phyloP scores from a whole-genome alignment of 2,888 invertebrate species.

The Stenodema calcarata region DNA sequence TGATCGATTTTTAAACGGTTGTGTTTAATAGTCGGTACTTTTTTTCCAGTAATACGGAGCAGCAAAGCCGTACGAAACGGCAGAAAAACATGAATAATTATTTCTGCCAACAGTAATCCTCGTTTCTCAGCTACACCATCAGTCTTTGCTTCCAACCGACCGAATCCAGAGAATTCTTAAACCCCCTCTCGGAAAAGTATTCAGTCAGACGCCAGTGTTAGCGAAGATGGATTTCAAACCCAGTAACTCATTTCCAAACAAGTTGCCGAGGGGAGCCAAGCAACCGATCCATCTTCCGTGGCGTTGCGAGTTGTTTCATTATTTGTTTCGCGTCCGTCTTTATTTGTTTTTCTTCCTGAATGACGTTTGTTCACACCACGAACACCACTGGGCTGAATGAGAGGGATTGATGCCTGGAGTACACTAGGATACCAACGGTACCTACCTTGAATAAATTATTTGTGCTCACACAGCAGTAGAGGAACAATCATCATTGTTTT shows the following conservation, averaged over 20 bases:
- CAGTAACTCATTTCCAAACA: background rate
- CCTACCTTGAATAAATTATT: no score
- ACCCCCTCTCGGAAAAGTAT: background rate
- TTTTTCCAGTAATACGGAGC: no score
- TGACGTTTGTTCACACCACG: no score
- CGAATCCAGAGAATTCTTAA: background rate
- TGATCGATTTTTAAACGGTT: no score
- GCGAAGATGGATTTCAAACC: background rate
- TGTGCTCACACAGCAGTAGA: no score
- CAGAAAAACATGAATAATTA: background rate
- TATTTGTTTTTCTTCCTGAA: background rate
- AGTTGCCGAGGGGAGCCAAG: background rate
- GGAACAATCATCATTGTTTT: no score
- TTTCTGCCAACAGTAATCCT: background rate
- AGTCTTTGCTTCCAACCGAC: background rate
- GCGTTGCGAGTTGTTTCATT: background rate
- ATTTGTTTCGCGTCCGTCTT: background rate
- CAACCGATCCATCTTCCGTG: background rate
- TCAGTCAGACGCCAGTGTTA: background rate
- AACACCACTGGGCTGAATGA: no score
- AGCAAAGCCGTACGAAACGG: no score
- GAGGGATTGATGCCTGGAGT: no score
- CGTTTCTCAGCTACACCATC: background rate
- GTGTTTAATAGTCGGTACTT: no score
- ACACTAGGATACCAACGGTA: no score